A percentile compares a stretch with the other conserved stretches of the same genome.
Conservation (phyloP, 1,140 invertebrate species). For the Harlomillsia oculata region DNA sequence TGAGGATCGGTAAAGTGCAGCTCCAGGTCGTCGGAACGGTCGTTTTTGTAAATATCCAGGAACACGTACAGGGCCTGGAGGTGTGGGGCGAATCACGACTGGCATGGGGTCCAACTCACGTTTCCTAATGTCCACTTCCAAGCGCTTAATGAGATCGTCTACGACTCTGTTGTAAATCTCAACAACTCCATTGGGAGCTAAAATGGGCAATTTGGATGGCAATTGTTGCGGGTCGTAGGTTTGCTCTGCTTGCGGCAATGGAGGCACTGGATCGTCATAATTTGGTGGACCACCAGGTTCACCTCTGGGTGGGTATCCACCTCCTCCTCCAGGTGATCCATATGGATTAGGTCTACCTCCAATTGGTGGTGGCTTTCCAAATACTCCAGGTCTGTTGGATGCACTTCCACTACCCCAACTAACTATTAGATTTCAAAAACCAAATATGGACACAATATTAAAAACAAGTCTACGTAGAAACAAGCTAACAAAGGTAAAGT, state of each 20-base stretch:
- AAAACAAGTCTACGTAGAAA: neutral
- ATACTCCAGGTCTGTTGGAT: neutral
- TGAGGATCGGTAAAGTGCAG: slow-evolving; percentile 26
- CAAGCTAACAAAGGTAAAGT: neutral
- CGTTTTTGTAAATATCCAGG: slow-evolving; percentile 33
- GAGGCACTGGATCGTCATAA: slow-evolving; percentile 28
- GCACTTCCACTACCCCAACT: neutral
- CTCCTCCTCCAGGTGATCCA: neutral
- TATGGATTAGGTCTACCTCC: neutral
- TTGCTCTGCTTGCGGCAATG: slow-evolving; percentile 18
- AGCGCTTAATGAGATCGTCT: slow-evolving; percentile 30
- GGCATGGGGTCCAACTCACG: slow-evolving; percentile 31
- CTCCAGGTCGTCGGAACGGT: slow-evolving; percentile 33
- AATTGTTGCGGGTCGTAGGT: slow-evolving; percentile 28
- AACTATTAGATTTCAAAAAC: neutral
- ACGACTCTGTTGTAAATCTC: slow-evolving; percentile 36
- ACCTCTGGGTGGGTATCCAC: neutral
- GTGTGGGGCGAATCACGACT: slow-evolving; percentile 32
- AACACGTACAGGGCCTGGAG: slow-evolving; percentile 32
- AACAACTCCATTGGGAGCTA: slow-evolving; percentile 33
- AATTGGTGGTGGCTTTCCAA: slow-evolving; percentile 8
- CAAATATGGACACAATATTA: neutral
- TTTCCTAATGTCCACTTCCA: slow-evolving; percentile 30
- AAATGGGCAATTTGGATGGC: slow-evolving; percentile 32
- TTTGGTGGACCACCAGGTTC: neutral